Evolutionary conservation across 92 coral and sea anemone species (phyloP).

Genomic region (Hydrozoanthus gracilis): DNA sequence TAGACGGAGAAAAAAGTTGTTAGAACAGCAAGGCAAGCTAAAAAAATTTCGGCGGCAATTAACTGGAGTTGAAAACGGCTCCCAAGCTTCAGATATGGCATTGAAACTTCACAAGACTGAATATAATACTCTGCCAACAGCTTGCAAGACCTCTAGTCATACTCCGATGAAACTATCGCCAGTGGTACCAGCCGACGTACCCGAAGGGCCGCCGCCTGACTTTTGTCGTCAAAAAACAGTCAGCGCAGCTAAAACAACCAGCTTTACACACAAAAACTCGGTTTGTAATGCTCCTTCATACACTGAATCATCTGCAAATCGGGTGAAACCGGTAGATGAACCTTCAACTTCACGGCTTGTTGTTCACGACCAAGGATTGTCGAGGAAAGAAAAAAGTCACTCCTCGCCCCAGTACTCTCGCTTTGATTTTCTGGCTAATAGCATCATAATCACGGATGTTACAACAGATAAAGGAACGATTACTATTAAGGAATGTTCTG

Average conservation of each 20-base stretch:
- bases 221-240: conserved; percentile 28
- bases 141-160: not conserved
- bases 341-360: conserved; percentile 36
- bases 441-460: conserved; percentile 95
- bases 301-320: conserved; percentile 16
- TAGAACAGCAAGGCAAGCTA: conserved; percentile 53
- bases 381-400: conserved; percentile 53
- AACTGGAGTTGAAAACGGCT: not conserved
- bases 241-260: not conserved
- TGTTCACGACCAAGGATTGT: conserved; percentile 34
- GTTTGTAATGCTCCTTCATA: conserved; percentile 1
- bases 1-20: conserved; percentile 54
- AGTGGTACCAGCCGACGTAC: not conserved
- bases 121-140: not conserved
- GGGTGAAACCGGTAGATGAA: conserved; percentile 17
- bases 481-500: conserved; percentile 94
- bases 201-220: not conserved
- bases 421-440: conserved; percentile 91
- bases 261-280: not conserved
- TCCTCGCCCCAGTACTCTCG: conserved; percentile 76
- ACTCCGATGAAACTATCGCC: not conserved
- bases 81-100: not conserved
- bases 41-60: conserved; percentile 24
- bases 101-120: conserved; percentile 2
- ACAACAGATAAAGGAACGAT: conserved; percentile 95